Conservation (phyloP, 1,140 invertebrate genomes). For the Drosophila watanabei region DNA sequence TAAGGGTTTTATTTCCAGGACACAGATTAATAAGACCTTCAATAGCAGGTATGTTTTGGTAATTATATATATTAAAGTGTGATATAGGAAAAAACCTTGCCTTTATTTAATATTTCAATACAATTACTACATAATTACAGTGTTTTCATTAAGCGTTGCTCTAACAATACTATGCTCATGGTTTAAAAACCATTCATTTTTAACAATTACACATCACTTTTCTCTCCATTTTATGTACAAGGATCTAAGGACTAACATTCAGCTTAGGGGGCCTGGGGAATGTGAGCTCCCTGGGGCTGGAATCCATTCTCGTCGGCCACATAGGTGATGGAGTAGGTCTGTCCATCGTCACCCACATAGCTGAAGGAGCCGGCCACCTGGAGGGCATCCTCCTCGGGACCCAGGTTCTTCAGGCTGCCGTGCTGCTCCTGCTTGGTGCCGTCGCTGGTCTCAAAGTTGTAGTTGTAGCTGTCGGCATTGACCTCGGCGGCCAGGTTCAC, state of each 20-base stretch:
- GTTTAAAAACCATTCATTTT: background rate
- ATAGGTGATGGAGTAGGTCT: slow-evolving; percentile 89
- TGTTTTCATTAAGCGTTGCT: background rate
- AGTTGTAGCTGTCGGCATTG: slow-evolving; percentile 85
- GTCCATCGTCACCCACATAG: slow-evolving; percentile 89
- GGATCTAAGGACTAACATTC: background rate
- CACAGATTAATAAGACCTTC: background rate
- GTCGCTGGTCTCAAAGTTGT: slow-evolving; percentile 62
- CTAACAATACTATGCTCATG: background rate
- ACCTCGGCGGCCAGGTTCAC: slow-evolving; percentile 84
- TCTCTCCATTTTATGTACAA: slow-evolving; percentile 22
- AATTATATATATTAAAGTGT: background rate
- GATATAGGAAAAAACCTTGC: background rate
- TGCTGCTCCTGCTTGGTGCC: slow-evolving; percentile 46
- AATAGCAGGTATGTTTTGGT: background rate
- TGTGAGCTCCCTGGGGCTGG: slow-evolving; percentile 89
- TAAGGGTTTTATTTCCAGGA: background rate
- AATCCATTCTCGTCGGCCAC: slow-evolving; percentile 92
- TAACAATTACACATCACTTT: background rate
- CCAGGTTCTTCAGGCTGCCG: slow-evolving; percentile 53
- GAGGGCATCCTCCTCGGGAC: slow-evolving; percentile 82
- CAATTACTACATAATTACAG: background rate
- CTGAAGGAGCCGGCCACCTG: slow-evolving; percentile 87
- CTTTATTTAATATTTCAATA: background rate
- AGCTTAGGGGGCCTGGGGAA: slow-evolving; percentile 84